A percentile compares a stretch with the other conserved stretches of the same genome.
phyloP scores from a whole-genome alignment of 2,888 invertebrate genomes.

The Mechanitis messenoides region DNA sequence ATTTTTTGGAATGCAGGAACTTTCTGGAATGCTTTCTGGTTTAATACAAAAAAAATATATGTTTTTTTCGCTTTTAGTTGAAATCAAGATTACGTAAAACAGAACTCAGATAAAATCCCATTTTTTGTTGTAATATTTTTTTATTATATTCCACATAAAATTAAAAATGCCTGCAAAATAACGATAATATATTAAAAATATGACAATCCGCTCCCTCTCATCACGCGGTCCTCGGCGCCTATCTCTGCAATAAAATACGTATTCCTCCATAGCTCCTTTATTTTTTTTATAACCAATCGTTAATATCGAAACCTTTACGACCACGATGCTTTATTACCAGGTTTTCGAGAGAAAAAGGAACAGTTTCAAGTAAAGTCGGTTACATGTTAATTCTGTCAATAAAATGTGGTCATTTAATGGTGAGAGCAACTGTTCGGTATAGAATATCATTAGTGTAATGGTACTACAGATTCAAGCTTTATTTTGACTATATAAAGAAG shows the following conservation, averaged over 20 bases:
- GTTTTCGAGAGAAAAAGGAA: slow-evolving; percentile 47
- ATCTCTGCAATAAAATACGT: slow-evolving; percentile 60
- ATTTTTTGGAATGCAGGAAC: neutral
- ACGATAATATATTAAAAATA: slow-evolving; percentile 17
- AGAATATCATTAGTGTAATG: slow-evolving; percentile 17
- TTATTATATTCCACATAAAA: too few species aligned
- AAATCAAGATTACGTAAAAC: too few species aligned
- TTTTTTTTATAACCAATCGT: slow-evolving; percentile 67
- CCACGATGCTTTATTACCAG: slow-evolving; percentile 61
- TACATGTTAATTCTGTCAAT: slow-evolving; percentile 68
- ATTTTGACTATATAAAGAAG: too few species aligned
- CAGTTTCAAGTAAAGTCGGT: slow-evolving; percentile 51
- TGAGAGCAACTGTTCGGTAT: slow-evolving; percentile 24
- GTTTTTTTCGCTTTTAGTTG: too few species aligned
- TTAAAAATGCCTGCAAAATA: neutral
- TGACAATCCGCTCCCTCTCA: slow-evolving; percentile 14
- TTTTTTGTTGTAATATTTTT: too few species aligned
- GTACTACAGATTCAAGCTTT: neutral
- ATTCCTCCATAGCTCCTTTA: slow-evolving; percentile 58
- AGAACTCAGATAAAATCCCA: too few species aligned
- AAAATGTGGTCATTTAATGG: slow-evolving; percentile 41
- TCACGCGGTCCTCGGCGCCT: slow-evolving; percentile 52
- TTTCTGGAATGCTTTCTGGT: slow-evolving; percentile 3
- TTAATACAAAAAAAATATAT: too few species aligned
- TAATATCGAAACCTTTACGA: slow-evolving; percentile 69